A percentile compares a stretch with the other conserved stretches of the same genome.
These are phyloP conservation scores for Chitala chitala DNA, from an alignment of 2,113 vertebrate species.

Conservation along the genomic window DNA sequence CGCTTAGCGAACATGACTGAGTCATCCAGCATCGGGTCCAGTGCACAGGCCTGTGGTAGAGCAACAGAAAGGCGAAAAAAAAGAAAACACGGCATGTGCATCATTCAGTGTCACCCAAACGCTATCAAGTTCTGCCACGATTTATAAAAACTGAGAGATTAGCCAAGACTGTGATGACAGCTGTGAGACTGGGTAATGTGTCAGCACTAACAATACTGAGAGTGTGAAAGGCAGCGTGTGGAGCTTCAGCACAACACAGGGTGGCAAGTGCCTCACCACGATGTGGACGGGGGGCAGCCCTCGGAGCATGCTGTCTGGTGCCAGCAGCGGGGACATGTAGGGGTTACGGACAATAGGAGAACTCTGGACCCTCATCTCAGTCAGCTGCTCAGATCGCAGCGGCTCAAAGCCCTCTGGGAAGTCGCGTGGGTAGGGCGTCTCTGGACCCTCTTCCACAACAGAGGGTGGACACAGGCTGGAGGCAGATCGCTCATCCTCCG, in stretches of 20 bases:
- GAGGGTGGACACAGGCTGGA: slow-evolving; percentile 36
- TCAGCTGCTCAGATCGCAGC: slow-evolving; percentile 59
- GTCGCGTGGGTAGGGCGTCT: slow-evolving; percentile 37
- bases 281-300: slow-evolving; percentile 65
- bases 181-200: too few relatives aligned
- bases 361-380: slow-evolving; percentile 59
- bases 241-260: background rate
- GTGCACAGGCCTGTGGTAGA: slow-evolving; percentile 70
- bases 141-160: background rate
- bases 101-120: background rate
- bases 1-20: slow-evolving; percentile 85
- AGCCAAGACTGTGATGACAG: background rate
- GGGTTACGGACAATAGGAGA: slow-evolving; percentile 74
- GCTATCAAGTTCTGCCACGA: too few relatives aligned
- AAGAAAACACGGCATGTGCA: background rate
- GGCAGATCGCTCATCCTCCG: slow-evolving; percentile 47
- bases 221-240: background rate
- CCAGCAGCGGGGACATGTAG: slow-evolving; percentile 74
- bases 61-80: background rate
- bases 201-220: background rate
- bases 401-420: slow-evolving; percentile 78
- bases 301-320: slow-evolving; percentile 64
- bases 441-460: slow-evolving; percentile 30
- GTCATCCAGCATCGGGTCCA: slow-evolving; percentile 89
- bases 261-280: slow-evolving; percentile 56